Base-by-base conservation (phyloP, 1,140 invertebrate genomes). In the Zaprionus nigranus region DNA sequence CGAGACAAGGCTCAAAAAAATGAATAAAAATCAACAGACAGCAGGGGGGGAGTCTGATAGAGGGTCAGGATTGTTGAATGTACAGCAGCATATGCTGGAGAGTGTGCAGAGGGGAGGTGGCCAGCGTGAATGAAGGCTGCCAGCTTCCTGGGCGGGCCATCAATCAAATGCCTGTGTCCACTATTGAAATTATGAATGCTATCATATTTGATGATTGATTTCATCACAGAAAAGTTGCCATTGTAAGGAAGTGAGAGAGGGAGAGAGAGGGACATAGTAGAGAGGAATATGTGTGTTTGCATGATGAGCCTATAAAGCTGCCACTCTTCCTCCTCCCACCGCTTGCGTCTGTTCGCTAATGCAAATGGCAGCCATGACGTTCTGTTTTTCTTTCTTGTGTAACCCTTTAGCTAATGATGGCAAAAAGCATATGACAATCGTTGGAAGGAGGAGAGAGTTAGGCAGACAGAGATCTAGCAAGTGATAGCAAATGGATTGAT, bases 201-300 rank as follows among this genome's bases (percentile, higher is more conserved):
- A 90, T 88, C 83, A 88, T 77, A 84, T 87, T 86, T 83, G 78
- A 87, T 87, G 83, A 87, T 87, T 87, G 83, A 87, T 87, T 87
- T 87, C 73, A 62, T 61, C 62, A 54, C 73, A 73, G 66, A 59
- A 75, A 73, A 59, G 79, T 76, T 82, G 40, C 74, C 82, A 81
- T 81, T 81, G 63, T 76, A 22, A 56, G 36, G 0, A 15, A 5
- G 46, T 24, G 20, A 51, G 22, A 24, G 46, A 17, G 40, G 9
- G 38, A 2, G 46, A 12, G 36, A 20, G 7, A 17, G n/a, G 30
- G 11, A 34, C 36, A 20, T 13, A 28, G 26, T 17, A 36, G 46
- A 36, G 24, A 17, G 49, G 36, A n/a, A 9, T 49, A 59, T 56
- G 60, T 66, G 54, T 61, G 70, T 77, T 73, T 77, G 70, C 67